Percentiles rank a stretch among this genome's conserved stretches.
These are phyloP conservation scores for Lithobates sylvaticus DNA, from an alignment of 2,797 vertebrate genomes.

Conservation along the genomic window DNA sequence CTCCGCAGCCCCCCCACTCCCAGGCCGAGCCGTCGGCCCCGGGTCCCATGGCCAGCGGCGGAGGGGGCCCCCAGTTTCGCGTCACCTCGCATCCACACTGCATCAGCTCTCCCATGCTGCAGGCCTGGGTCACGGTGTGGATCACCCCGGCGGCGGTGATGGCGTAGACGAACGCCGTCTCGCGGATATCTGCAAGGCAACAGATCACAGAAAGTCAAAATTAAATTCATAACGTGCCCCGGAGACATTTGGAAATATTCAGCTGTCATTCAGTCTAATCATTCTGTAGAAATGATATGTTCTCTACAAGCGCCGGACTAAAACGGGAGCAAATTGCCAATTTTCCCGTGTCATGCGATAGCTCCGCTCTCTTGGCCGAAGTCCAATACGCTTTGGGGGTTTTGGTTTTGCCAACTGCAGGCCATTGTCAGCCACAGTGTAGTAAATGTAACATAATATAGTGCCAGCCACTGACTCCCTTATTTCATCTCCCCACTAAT, in stretches of 20 bases:
- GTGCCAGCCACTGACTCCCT: neutral
- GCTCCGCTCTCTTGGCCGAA: neutral
- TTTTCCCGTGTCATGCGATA: constrained; percentile 8
- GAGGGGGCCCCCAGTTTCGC: constrained; percentile 84
- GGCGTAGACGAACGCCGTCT: constrained; percentile 96
- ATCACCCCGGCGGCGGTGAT: constrained; percentile 94
- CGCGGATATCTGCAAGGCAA: constrained; percentile 87
- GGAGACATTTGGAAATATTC: constrained; percentile 7
- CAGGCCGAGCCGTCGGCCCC: constrained; percentile 86
- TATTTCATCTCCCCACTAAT: constrained; percentile 5
- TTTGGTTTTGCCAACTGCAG: constrained; percentile 26
- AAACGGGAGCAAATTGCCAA: constrained; percentile 33
- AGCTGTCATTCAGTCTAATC: constrained; percentile 6
- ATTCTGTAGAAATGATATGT: neutral
- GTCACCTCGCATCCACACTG: constrained; percentile 95
- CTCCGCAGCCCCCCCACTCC: constrained; percentile 98
- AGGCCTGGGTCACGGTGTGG: constrained; percentile 95
- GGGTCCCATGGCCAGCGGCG: constrained; percentile 71
- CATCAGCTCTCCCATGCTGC: constrained; percentile 96
- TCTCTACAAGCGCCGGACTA: constrained; percentile 24
- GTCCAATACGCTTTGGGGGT: constrained; percentile 11
- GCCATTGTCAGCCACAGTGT: constrained; percentile 1
- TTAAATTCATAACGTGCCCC: neutral
- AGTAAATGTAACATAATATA: neutral
- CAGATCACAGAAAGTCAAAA: neutral